Base-by-base conservation (phyloP, 2,888 invertebrate species). In the Artemia sp. region DNA sequence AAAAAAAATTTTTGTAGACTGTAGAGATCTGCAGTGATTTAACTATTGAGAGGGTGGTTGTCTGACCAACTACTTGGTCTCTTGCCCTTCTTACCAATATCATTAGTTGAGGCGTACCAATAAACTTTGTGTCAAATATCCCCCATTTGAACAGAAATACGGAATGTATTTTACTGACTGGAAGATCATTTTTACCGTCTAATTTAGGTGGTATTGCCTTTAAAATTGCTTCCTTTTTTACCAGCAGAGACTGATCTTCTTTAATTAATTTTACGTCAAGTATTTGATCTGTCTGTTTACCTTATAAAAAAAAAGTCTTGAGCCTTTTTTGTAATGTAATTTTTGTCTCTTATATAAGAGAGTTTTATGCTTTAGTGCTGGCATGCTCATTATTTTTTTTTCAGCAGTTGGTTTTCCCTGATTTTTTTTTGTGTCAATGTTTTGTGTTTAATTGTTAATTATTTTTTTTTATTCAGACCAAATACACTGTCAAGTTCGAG, bases 401-500 rank as follows among this genome's bases (percentile, higher is more conserved):
- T n/a, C 70, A 19, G 50, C 24, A 12, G 67, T n/a, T 8, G 12
- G 14, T 64, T 70, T 12, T 12, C 12, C 51, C 14, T 6, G 11
- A 52, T 51, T 24, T 67, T 52, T 14, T 51, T 52, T 70, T 51
- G 70, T 51, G 50, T 52, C 51, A 58, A 51, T 71, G 51, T 58
- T 19, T 58, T 38, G 38, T 38, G 38, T 38, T 38, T 68, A 38
- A 51, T 66, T n/a, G 12, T 12, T n/a, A 52, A 12, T 12, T 51
- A 9, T 12, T 66, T 68, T 70, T 68, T 67, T 70, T 52, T 72
- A 74, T 79, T 72, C 77, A 86, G 81, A 89, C 94, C 0, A 85
- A 89, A 72, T 97, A 94, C 80, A 81, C 92, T 58, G 79, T 99
- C 9, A 98, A 97, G 80, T 98, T 99, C 80, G 97, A 96, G 78